Base-by-base conservation (phyloP, 2,113 vertebrate species). In the Sphaerodactylus townsendi region DNA sequence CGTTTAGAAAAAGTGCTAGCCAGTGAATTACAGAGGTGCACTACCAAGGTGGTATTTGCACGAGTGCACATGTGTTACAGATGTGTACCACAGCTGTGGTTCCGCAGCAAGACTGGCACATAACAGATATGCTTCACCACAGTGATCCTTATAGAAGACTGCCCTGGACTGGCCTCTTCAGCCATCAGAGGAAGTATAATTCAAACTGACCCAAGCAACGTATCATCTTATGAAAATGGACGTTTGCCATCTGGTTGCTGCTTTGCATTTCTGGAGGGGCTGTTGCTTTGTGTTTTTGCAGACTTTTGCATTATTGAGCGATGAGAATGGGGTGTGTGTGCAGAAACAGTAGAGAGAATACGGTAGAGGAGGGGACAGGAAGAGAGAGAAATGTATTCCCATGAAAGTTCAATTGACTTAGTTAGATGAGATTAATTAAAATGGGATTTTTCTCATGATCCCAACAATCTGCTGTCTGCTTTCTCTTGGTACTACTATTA, bases 341-440 rank as follows among this genome's bases (percentile, higher is more conserved):
- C 41, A 87, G 73, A 79, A 89, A 76, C 81, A 23, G 21, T 35
- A 11, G n/a, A 21, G 4, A 28, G 28, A n/a, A 1, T n/a, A 62
- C 59, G 25, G 59, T 62, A 62, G 21, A 25, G 23, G 39, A 69
- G 62, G 84, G 56, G 53, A 56, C 4, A 56, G 19, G 6, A 19
- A 62, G 78, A 50, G 81, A 73, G 79, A 90, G 17, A 44, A 91
- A 77, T 4, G 71, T 83, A 86, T 91, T 92, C 44, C 82, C 69
- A 3, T 80, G 89, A 95, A 92, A 85, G 91, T 89, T 93, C 92
- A 92, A 76, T 91, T 94, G 92, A 90, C 92, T 93, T 90, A 83
- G 62, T 90, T 84, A 35, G 92, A 92, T 91, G 90, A 95, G 92
- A 94, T 94, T 94, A 94, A 96, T 96, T 94, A 93, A 95, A 95